Evolutionary conservation across 2,797 vertebrate genomes (phyloP).

Genomic region (Naso thynnoides): DNA sequence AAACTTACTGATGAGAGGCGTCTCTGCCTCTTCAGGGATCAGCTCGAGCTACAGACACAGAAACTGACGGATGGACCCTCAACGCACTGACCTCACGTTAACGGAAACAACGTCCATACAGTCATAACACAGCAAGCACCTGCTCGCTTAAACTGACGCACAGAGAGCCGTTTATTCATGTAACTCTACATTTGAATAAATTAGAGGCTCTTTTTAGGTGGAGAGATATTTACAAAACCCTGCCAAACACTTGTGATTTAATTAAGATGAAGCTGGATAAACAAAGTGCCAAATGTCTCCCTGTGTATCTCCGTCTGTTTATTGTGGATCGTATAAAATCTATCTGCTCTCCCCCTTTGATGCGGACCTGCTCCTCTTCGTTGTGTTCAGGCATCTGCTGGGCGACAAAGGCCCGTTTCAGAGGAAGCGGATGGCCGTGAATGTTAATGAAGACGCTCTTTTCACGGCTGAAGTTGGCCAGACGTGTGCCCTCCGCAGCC

Average conservation of each 20-base stretch:
- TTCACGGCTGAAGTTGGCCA: slow-evolving; percentile 73
- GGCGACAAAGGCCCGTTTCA: slow-evolving; percentile 79
- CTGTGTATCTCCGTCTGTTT: neutral
- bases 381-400: slow-evolving; percentile 62
- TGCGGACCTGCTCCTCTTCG: slow-evolving; percentile 43
- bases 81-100: too few species aligned
- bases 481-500: slow-evolving; percentile 68
- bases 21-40: too few species aligned
- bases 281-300: neutral
- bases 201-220: too few species aligned
- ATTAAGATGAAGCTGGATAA: slow-evolving; percentile 7
- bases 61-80: too few species aligned
- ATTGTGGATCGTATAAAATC: slow-evolving; percentile 6
- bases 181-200: neutral
- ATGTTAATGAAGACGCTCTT: slow-evolving; percentile 80
- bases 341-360: slow-evolving; percentile 40
- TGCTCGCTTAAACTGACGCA: neutral
- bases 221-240: neutral
- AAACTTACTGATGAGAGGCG: too few species aligned
- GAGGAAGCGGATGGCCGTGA: slow-evolving; percentile 79
- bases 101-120: too few species aligned
- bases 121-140: too few species aligned
- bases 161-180: neutral
- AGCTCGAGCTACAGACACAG: too few species aligned
- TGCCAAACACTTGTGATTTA: neutral